These are phyloP conservation scores for Strigops habroptila DNA, from an alignment of 2,113 vertebrate genomes.

Conservation along the genomic window DNA sequence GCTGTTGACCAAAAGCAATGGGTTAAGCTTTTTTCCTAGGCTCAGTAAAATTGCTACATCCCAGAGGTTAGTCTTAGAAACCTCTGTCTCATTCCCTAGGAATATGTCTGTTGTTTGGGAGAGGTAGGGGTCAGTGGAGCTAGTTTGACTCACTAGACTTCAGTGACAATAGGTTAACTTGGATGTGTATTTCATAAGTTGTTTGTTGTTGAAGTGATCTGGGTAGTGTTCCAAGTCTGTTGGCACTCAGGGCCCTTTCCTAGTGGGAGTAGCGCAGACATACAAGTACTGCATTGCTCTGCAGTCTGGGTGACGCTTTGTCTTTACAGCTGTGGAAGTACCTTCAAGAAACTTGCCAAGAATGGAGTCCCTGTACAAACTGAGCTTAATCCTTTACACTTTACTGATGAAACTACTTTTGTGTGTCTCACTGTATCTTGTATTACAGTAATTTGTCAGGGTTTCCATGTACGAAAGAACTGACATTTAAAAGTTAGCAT, in stretches of 20 bases:
- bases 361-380: fast-evolving
- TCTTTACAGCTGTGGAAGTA: not conserved
- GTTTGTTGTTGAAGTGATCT: not conserved
- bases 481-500: not conserved
- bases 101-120: not conserved
- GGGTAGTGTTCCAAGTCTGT: not conserved
- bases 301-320: not conserved
- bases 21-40: not conserved
- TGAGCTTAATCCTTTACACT: not conserved
- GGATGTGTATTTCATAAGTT: not conserved
- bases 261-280: not conserved
- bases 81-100: not conserved
- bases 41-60: not conserved
- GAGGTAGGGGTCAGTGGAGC: not conserved
- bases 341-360: not conserved
- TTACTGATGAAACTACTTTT: not conserved
- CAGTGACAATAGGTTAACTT: not conserved
- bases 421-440: not conserved
- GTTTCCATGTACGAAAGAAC: not conserved
- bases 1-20: not conserved
- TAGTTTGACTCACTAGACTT: not conserved
- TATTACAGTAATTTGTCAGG: not conserved
- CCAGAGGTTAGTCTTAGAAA: not conserved
- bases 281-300: slow-evolving; percentile 29
- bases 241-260: not conserved